Base-by-base conservation (phyloP, 1,140 invertebrate species). In the Bombus picipes region DNA sequence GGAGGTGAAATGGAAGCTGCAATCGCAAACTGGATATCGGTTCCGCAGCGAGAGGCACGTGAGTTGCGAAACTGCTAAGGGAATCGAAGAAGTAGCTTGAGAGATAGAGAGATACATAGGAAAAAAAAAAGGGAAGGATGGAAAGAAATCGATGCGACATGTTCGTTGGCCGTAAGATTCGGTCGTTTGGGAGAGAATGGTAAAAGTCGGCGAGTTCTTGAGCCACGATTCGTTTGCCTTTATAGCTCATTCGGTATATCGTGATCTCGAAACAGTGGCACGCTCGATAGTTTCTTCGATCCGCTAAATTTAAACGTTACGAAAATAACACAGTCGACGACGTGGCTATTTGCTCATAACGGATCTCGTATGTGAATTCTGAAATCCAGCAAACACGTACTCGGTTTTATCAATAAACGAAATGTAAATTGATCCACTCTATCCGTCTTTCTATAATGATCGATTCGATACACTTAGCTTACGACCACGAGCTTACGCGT, bases 11-110 rank as follows among this genome's bases (percentile, higher is more conserved):
- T 22, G 37, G 43, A 59, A 68, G 13, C 25, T 57, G 53, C 75
- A 79, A 81, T 89, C 65, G 65, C 57, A 75, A 86, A 78, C 76
- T 70, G 70, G 79, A 83, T 89, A 86, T 89, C 74, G 83, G 85
- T 86, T 78, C 22, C 25, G 57, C 13, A 8, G 28, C 32, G 43
- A 83, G 22, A 57, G 34, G 34, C 37, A 57, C 22, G 62, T 65
- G 59, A 62, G 59, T 84, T 86, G 80, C 76, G 86, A 87, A 84
- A 88, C 86, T 88, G 41, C 12, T 76, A 37, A 72, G 75, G 39
- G 81, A 85, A 73, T 34, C 87, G 47, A 47, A 34, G 57, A 34
- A 43, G 22, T 25, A 57, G 15, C n/a, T 62, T 15, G 59, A 12
- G 37, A 32, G 65, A 37, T 62, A 41, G 68, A 77, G 73, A 70